Evolutionary conservation across 2,797 vertebrate species (phyloP), one percentile per base, ranked within the genome.

Genomic region (Chloroceryle inda): DNA sequence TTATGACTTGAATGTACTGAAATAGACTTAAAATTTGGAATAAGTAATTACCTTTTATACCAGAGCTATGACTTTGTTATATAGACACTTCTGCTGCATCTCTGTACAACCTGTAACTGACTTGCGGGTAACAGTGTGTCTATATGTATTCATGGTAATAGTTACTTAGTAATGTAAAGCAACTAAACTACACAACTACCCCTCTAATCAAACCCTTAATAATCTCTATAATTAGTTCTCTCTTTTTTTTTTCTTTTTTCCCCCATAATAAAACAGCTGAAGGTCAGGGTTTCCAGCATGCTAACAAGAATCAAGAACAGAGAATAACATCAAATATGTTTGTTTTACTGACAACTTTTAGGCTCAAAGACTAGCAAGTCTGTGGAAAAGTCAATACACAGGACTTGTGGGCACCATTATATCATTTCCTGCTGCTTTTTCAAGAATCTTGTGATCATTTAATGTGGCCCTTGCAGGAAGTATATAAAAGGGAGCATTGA

Each of bases 371-470:
- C 62, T 40, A 89, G 45, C 37, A 62, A 80, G 66, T 27, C 50
- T 72, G 33, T 79, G 87, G 85, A 94, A 96, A 95, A 94, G 85
- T 94, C 73, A 78, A 85, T 78, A 92, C 31, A 52, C 47, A 85
- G 76, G 89, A 75, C 63, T 78, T 91, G 79, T 20, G 82, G 91
- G 66, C 74, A 96, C 55, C 58, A 78, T 89, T 89, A 86, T 84
- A 68, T 94, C 8, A 81, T 94, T 96, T 96, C 86, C 90, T 92
- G 68, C 62, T 96, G 45, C 71, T 93, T 93, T 89, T 83, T 76
- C 71, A 92, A 88, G 67, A 92, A 95, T 74, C 35, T 35, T 7
- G 2, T 45, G 59, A 77, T 59, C 66, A 63, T 75, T 92, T 92
- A 63, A 88, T 50, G 61, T 69, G 85, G 72, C 72, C 49, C 47